Conservation (phyloP, 2,888 invertebrate species). For the Pterobdella sp. region DNA sequence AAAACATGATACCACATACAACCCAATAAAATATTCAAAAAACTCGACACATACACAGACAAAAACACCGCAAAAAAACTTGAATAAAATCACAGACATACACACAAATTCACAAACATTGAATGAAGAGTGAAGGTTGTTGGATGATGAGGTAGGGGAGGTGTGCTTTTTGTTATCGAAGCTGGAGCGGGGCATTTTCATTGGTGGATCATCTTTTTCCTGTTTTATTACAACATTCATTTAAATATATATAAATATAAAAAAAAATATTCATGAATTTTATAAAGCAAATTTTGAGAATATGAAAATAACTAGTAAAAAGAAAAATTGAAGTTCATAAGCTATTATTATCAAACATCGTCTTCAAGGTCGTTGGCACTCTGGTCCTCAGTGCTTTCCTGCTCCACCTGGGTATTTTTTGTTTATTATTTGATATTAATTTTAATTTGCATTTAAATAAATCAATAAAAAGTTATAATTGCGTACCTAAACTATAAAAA, state of each 20-base stretch:
- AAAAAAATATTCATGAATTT: conserved; percentile 3
- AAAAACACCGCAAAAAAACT: neutral
- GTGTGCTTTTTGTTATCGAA: conserved; percentile 19
- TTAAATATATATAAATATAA: neutral
- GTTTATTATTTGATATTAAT: no score
- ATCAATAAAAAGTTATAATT: neutral
- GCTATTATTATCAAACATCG: no score
- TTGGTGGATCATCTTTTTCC: conserved; percentile 38
- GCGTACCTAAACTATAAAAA: neutral
- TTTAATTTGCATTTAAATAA: no score
- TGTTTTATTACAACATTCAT: conserved; percentile 29
- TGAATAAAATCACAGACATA: neutral
- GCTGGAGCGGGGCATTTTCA: conserved; percentile 20
- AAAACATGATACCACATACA: neutral
- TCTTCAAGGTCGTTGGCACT: conserved; percentile 41
- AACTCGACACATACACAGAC: neutral
- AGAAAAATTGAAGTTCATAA: no score
- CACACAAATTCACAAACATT: neutral
- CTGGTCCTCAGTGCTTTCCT: conserved; percentile 27
- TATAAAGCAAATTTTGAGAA: neutral
- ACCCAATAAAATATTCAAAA: neutral
- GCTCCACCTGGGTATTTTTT: conserved; percentile 15
- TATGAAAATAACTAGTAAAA: no score
- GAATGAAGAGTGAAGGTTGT: neutral
- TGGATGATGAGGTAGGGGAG: conserved; percentile 10